Evolutionary conservation across 2,888 invertebrate species (phyloP).

Genomic region (Sarcophaga caerulescens): DNA sequence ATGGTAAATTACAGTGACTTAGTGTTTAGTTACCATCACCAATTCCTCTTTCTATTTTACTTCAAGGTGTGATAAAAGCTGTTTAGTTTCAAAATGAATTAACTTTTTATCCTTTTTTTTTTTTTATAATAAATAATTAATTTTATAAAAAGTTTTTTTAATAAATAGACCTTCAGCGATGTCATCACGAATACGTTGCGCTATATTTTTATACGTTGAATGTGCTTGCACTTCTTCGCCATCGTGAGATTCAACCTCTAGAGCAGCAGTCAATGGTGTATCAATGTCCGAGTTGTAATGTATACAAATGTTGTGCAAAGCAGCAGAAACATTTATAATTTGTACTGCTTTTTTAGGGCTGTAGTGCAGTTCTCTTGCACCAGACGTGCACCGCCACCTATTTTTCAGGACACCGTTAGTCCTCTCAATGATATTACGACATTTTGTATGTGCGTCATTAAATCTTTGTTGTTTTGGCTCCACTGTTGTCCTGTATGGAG

Average conservation of each 20-base stretch:
- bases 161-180: background rate
- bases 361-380: background rate
- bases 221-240: background rate
- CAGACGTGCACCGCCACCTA: background rate
- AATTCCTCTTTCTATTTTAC: background rate
- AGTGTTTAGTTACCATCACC: constrained; percentile 1
- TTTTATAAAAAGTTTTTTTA: background rate
- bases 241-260: background rate
- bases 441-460: background rate
- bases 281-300: background rate
- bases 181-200: background rate
- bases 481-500: constrained; percentile 1
- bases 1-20: constrained; percentile 10
- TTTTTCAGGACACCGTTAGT: constrained; percentile 6
- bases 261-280: background rate
- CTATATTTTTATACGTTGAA: constrained; percentile 14
- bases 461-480: constrained; percentile 2
- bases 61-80: background rate
- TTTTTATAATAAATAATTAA: background rate
- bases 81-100: background rate
- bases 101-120: constrained; percentile 4
- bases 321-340: constrained; percentile 3
- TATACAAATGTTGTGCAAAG: constrained; percentile 2
- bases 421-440: background rate
- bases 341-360: background rate